Evolutionary conservation across 2,888 invertebrate genomes (phyloP), one percentile per base, ranked within the genome.

Genomic region (Heliconius hortense): DNA sequence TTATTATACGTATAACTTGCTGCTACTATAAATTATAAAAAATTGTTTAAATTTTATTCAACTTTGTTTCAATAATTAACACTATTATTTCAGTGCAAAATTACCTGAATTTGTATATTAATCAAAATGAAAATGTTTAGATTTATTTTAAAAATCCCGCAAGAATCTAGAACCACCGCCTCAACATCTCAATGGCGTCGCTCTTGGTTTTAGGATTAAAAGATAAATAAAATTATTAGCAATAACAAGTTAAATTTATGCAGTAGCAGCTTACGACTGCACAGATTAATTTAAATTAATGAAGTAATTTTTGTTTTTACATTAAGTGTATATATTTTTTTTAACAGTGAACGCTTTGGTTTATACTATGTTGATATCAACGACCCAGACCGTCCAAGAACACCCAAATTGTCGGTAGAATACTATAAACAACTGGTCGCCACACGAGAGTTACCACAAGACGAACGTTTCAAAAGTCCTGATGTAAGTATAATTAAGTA

Each of bases 321-420:
- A 21, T 63, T 31, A 63, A n/a, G 4, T 8, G 10, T 11, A 28
- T 64, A 64, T 39, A 5, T 2, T 8, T 13, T 39, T 64, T 11
- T 26, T 60, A 15, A 26, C 84, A 96, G 96, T 7, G 95, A 95
- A 82, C 95, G 95, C 81, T 97, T 96, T 88, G 97, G 97, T 21
- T 86, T 97, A 48, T 96, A 96, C 85, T 87, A 95, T 81, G 96
- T 97, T 13, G 95, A 97, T 87, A 96, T 96, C 85, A 92, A 93
- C 21, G 94, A 95, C 82, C 95, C 95, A 0, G 89, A 88, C 4
- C 94, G 95, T 74, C 94, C 95, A 4, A 95, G 97, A 80, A 95
- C 94, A 0, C 93, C 96, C 0, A 97, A 97, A 85, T 89, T 94
- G 26, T 97, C 97, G 0, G 95, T 93, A 0, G 84, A 91, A 10